Evolutionary conservation across 2,113 vertebrate species (phyloP).

Genomic region (Otus sunia): DNA sequence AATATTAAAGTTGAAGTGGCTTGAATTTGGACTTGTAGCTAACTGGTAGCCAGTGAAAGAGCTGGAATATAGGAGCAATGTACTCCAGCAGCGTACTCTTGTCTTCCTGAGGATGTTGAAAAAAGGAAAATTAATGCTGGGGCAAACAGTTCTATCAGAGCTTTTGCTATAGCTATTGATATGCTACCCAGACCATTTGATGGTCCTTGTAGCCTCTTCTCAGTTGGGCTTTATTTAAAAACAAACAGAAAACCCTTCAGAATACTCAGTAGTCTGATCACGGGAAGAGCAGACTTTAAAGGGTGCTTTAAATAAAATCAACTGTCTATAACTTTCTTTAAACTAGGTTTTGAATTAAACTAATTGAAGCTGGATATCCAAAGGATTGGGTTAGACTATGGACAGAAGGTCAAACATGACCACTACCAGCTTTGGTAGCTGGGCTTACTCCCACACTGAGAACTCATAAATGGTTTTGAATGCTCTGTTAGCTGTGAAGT

Average conservation of each 20-base stretch:
- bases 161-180: neutral
- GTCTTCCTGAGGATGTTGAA: neutral
- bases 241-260: neutral
- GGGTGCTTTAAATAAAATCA: neutral
- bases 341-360: neutral
- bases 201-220: neutral
- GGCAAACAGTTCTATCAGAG: neutral
- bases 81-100: neutral
- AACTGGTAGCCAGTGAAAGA: neutral
- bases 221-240: neutral
- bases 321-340: neutral
- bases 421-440: neutral
- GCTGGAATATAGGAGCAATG: neutral
- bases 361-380: neutral
- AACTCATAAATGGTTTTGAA: neutral
- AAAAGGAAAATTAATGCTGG: neutral
- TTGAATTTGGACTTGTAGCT: neutral
- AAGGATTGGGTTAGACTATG: neutral
- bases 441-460: neutral
- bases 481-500: neutral
- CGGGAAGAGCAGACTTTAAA: neutral
- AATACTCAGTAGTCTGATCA: neutral
- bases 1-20: neutral
- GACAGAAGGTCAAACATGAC: neutral
- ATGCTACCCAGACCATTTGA: fast-evolving